Percentiles rank a stretch among this genome's conserved stretches.
phyloP scores from a whole-genome alignment of 2,888 invertebrate genomes.

The Sarcophaga carnaria region DNA sequence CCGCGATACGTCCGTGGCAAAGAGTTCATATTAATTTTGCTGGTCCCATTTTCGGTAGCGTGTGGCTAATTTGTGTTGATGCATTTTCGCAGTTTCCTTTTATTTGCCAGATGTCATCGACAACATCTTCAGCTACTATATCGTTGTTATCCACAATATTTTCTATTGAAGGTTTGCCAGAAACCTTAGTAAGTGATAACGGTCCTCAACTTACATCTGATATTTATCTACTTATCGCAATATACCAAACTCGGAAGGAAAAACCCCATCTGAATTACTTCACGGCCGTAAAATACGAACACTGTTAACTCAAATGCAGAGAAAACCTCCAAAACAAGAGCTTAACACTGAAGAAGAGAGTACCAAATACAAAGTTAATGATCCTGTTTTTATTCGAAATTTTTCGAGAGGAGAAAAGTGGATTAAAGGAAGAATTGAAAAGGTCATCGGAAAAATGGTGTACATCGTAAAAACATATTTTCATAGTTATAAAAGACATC shows the following conservation, averaged over 20 bases:
- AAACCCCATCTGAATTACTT: constrained; percentile 32
- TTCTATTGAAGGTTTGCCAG: too few relatives aligned
- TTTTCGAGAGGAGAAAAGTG: constrained; percentile 14
- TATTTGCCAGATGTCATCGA: too few relatives aligned
- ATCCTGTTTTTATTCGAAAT: constrained; percentile 30
- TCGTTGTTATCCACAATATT: too few relatives aligned
- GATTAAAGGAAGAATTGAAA: constrained; percentile 27
- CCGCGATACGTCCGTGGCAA: too few relatives aligned
- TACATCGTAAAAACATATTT: constrained; percentile 12
- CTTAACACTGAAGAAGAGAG: not conserved
- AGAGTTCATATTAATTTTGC: too few relatives aligned
- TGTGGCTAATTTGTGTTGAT: too few relatives aligned
- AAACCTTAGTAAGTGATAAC: too few relatives aligned
- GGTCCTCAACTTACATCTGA: not conserved
- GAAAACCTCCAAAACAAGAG: constrained; percentile 22
- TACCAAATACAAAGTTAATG: constrained; percentile 29
- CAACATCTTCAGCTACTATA: too few relatives aligned
- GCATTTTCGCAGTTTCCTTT: too few relatives aligned
- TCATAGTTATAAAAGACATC: not conserved
- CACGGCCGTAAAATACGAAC: constrained; percentile 33
- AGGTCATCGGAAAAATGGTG: constrained; percentile 25
- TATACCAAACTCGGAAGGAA: constrained; percentile 23
- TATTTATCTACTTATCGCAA: constrained; percentile 27
- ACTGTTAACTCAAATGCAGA: constrained; percentile 15
- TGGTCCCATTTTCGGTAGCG: too few relatives aligned